Evolutionary conservation across 1,140 invertebrate species (phyloP).

Genomic region (Choristoneura fumiferana): DNA sequence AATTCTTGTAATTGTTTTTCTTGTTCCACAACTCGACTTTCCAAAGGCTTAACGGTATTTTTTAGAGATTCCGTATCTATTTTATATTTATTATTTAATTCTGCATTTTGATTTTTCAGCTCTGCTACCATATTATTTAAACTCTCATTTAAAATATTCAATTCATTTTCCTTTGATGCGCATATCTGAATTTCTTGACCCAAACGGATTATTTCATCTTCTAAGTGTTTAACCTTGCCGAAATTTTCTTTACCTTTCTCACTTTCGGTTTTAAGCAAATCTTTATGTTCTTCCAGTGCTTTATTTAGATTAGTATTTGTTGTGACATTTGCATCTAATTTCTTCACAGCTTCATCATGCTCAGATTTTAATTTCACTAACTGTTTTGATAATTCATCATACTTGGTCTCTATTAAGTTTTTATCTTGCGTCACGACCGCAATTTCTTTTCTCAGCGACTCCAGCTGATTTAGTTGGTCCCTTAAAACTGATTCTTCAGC

Average conservation of each 20-base stretch:
- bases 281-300: constrained; percentile 57
- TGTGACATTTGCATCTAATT: constrained; percentile 45
- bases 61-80: constrained; percentile 60
- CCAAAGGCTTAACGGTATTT: constrained; percentile 77
- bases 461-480: constrained; percentile 60
- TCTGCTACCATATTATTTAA: constrained; percentile 43
- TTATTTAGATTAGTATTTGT: constrained; percentile 47
- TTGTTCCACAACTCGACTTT: constrained; percentile 75
- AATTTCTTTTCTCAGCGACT: constrained; percentile 58
- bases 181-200: constrained; percentile 51
- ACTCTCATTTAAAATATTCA: constrained; percentile 45
- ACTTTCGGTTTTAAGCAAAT: constrained; percentile 70
- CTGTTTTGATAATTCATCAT: constrained; percentile 59
- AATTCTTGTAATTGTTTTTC: constrained; percentile 76
- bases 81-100: constrained; percentile 57
- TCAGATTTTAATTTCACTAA: constrained; percentile 66
- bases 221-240: constrained; percentile 44
- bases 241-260: constrained; percentile 73
- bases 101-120: constrained; percentile 52
- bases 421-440: constrained; percentile 52
- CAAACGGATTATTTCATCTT: constrained; percentile 50
- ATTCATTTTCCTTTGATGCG: constrained; percentile 48
- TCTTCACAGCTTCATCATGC: constrained; percentile 36
- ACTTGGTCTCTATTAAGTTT: constrained; percentile 49
- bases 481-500: constrained; percentile 64